Evolutionary conservation across 2,113 vertebrate species (phyloP).

Genomic region (Chiloscyllium plagiosum): DNA sequence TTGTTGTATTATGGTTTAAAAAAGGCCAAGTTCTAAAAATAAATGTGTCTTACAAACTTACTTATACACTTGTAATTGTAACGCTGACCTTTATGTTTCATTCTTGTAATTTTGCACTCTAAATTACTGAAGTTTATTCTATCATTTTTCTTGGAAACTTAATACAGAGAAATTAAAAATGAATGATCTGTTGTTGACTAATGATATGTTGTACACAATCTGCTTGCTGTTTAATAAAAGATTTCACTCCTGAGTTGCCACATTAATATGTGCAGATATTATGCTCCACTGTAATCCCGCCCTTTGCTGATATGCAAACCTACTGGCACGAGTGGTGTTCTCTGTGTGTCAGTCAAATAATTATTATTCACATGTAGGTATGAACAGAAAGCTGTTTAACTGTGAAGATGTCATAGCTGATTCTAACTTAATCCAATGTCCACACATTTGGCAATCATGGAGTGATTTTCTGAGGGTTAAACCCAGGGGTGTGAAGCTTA

Average conservation of each 20-base stretch:
- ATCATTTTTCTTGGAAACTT: neutral
- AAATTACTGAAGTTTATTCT: neutral
- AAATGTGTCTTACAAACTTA: neutral
- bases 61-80: neutral
- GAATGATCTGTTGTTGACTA: neutral
- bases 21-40: neutral
- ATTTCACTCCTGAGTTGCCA: neutral
- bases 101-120: neutral
- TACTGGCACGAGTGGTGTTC: neutral
- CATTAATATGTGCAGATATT: neutral
- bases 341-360: neutral
- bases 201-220: neutral
- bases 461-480: neutral
- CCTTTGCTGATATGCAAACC: neutral
- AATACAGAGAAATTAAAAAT: slow-evolving; percentile 22
- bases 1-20: neutral
- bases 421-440: neutral
- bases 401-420: neutral
- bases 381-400: slow-evolving; percentile 14
- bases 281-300: neutral
- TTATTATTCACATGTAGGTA: neutral
- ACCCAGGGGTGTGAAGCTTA: neutral
- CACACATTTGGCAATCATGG: neutral
- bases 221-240: neutral
- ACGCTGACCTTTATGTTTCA: neutral